Conservation (phyloP, 1,140 invertebrate genomes). For the Trachymyrmex cornetzi region DNA sequence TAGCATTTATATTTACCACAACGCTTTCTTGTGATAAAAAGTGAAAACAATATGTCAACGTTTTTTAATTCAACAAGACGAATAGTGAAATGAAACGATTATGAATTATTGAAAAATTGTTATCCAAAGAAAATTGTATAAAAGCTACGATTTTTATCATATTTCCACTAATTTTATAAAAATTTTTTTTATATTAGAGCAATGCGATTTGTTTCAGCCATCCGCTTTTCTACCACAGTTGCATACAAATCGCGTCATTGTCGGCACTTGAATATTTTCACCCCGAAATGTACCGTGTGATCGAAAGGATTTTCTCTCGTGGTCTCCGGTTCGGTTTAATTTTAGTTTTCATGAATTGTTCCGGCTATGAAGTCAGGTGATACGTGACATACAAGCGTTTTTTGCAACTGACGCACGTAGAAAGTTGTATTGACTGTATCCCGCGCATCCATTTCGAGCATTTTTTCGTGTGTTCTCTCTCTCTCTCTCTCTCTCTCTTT, state of each 20-base stretch:
- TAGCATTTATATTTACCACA: background rate
- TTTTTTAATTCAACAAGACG: background rate
- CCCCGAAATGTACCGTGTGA: slow-evolving; percentile 51
- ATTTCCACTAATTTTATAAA: background rate
- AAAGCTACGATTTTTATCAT: background rate
- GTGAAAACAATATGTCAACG: too few species aligned
- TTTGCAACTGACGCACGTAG: slow-evolving; percentile 57
- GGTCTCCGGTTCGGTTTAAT: slow-evolving; percentile 67
- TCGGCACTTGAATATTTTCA: slow-evolving; percentile 58
- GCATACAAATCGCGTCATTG: slow-evolving; percentile 63
- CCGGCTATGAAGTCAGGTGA: slow-evolving; percentile 64
- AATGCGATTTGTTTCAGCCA: slow-evolving; percentile 28
- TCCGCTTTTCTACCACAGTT: slow-evolving; percentile 43
- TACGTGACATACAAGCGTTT: slow-evolving; percentile 69
- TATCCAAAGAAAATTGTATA: background rate
- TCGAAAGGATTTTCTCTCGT: slow-evolving; percentile 62
- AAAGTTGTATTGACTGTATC: slow-evolving; percentile 63
- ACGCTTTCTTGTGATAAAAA: background rate
- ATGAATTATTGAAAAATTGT: background rate
- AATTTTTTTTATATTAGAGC: slow-evolving; percentile 12
- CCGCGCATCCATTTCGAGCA: background rate
- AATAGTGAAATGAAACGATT: background rate
- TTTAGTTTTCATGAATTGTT: slow-evolving; percentile 64
- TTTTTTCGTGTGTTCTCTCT: background rate
- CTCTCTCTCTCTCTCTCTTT: background rate